Evolutionary conservation across 2,113 vertebrate species (phyloP), one percentile per base, ranked within the genome.

Genomic region (Cynocephalus volans): DNA sequence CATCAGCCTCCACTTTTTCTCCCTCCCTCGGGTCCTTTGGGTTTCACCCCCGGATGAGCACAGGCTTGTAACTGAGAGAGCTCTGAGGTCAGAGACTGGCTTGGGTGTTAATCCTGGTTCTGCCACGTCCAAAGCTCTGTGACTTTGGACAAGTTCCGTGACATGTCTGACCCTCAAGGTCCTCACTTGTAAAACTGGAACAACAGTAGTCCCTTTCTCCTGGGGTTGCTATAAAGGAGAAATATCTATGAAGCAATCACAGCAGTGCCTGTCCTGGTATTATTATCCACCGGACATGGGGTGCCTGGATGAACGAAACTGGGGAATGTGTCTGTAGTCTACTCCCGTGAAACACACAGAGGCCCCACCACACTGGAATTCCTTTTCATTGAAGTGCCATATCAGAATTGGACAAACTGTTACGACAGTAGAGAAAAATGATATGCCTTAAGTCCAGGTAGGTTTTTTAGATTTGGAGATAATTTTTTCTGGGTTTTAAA

Each of bases 11-110:
- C 12, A 7, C 21, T 75, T 62, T 31, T 50, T 28, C 65, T 36
- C n/a, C 54, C 19, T 3, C 5, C 26, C 6, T 23, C 6, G 1
- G 31, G 26, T 21, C 58, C 56, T n/a, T 54, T 0, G 4, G 1
- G 8, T 26, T 28, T 77, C 62, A 52, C 79, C n/a, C 36, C 73
- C 48, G 52, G 48, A 54, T 1, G 31, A 58, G 31, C 69, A 28
- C 28, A 12, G n/a, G 36, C 28, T 77, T 41, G n/a, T 45, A 33
- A 82, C 31, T 15, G 18, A 36, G 65, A 1, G 28, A 36, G 26
- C 24, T 45, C 8, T 13, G 18, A 64, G 24, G n/a, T 31, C 60
- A 45, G 31, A 67, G 2, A 8, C 11, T 80, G 8, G 24, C 60
- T 41, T 36, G 10, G 11, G 31, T 8, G 18, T 65, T 54, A 36